Base-by-base conservation (phyloP, 2,113 vertebrate genomes). In the Pelecanus crispus region DNA sequence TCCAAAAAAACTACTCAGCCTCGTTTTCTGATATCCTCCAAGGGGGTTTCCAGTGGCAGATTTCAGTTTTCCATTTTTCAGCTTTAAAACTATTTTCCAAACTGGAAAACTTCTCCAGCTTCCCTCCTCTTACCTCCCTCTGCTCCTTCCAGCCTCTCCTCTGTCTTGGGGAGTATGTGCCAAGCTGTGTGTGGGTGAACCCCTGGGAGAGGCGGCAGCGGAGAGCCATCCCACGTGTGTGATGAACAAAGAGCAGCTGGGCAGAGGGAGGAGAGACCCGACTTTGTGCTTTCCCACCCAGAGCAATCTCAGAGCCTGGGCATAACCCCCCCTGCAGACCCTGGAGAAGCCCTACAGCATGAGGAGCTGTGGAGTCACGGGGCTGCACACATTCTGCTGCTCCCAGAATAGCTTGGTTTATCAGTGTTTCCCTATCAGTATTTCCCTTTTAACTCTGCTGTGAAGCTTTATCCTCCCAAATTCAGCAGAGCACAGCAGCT, bases 1-100 rank as follows among this genome's bases (percentile, higher is more conserved):
- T 85, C 84, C 89, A 92, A 94, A 95, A 78, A 78, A 90, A 72
- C 73, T 26, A 8, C 85, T 92, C 38, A 20, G 88, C 80, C 83
- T 92, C 12, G 0, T 75, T 96, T 77, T 97, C 86, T 62, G 50
- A 53, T 94, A 89, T 73, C 70, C 78, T 96, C 87, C 70, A 82
- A 89, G 86, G 92, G 86, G 15, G 87, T 96, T 95, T 89, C 91
- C 89, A 40, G 63, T 42, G 53, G 42, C 50, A 62, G 58, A 67
- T 89, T 87, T 87, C n/a, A 85, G 38, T 71, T 95, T 95, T 91
- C 67, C 50, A 40, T 31, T 59, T 79, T 61, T 74, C 25, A 53
- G 38, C 74, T 77, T 74, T 32, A 53, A 77, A 94, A 80, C 26
- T 65, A 61, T 55, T 75, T 85, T 92, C 63, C 19, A 21, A 78